These are phyloP conservation scores for Amblyopsis hoosieri DNA, from an alignment of 2,797 vertebrate genomes.

Conservation along the genomic window DNA sequence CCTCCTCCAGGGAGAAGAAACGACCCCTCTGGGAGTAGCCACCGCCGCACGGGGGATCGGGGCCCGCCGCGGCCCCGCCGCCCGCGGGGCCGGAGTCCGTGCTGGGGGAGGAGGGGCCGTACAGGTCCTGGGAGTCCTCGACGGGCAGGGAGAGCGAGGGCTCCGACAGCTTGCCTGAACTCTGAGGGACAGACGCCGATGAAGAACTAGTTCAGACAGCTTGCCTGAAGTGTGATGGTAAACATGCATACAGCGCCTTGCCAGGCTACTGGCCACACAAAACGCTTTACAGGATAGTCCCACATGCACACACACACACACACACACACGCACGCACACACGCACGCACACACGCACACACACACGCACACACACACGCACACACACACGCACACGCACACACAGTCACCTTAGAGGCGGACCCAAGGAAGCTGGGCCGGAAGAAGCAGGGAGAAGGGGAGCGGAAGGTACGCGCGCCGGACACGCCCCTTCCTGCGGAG, in stretches of 20 bases:
- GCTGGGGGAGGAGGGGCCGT: conserved; percentile 77
- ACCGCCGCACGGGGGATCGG: conserved; percentile 67
- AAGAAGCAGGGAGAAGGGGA: conserved; percentile 94
- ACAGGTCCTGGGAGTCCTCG: conserved; percentile 84
- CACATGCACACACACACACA: not conserved
- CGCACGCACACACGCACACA: too few species aligned
- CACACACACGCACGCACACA: too few species aligned
- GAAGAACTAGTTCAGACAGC: not conserved
- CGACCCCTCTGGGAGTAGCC: conserved; percentile 81
- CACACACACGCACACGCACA: not conserved
- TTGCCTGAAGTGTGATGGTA: too few species aligned
- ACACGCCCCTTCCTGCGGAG: conserved; percentile 73
- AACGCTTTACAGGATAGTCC: too few species aligned
- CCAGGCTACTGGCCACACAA: too few species aligned
- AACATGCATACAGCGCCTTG: too few species aligned
- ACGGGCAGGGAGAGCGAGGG: conserved; percentile 90
- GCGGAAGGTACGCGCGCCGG: conserved; percentile 77
- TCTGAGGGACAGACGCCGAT: conserved; percentile 71
- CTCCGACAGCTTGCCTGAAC: conserved; percentile 94
- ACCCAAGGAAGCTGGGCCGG: conserved; percentile 89
- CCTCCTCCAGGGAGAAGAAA: conserved; percentile 91
- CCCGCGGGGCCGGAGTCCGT: conserved; percentile 78
- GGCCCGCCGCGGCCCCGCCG: conserved; percentile 40
- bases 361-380: too few species aligned
- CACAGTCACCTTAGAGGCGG: conserved; percentile 88